Evolutionary conservation across 2,888 invertebrate species (phyloP).

Genomic region (Laspeyria flexula): DNA sequence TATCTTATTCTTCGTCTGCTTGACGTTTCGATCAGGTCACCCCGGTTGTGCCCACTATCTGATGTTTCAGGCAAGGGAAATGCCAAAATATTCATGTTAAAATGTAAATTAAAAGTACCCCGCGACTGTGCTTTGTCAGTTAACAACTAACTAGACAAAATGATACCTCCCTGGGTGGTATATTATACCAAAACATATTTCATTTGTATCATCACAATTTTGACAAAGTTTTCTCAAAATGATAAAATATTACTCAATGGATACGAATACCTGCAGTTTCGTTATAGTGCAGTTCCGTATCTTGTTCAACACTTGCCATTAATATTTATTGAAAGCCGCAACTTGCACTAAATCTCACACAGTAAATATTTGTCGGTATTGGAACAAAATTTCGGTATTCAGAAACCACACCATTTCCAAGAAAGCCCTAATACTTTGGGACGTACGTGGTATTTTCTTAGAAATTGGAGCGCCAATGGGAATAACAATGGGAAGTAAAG

Average conservation of each 20-base stretch:
- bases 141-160: no score
- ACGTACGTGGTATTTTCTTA: constrained; percentile 33
- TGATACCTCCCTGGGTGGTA: no score
- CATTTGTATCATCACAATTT: not conserved
- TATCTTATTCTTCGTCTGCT: no score
- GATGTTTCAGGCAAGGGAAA: no score
- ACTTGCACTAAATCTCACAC: constrained; percentile 7
- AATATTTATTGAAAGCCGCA: not conserved
- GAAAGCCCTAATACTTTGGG: constrained; percentile 37
- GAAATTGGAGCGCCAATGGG: constrained; percentile 30
- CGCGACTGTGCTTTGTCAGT: no score
- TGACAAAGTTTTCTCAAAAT: not conserved
- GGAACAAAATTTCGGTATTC: constrained; percentile 22
- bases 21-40: no score
- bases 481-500: constrained; percentile 41
- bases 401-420: constrained; percentile 32
- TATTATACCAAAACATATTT: no score
- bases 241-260: not conserved
- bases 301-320: not conserved
- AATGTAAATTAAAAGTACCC: no score
- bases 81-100: no score
- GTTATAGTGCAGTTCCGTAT: not conserved
- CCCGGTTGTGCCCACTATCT: no score
- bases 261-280: not conserved
- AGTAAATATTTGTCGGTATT: constrained; percentile 20